phyloP scores from a whole-genome alignment of 1,140 invertebrate species.

The Anoplolepis gracilipes region DNA sequence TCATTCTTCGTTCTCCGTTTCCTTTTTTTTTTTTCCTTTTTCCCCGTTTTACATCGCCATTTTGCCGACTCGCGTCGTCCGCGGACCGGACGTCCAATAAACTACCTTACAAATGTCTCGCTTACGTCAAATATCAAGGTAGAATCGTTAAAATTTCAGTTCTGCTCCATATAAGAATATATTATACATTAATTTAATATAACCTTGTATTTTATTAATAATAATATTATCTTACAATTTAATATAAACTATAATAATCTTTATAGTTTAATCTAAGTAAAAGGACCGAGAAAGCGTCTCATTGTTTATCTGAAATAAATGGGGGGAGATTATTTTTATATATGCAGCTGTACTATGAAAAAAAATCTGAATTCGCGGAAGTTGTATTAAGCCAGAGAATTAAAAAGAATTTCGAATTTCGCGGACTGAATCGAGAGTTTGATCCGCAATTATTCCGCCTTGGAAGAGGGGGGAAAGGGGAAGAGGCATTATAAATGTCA shows the following conservation, averaged over 20 bases:
- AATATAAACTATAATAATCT: too few species aligned
- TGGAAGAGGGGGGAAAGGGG: too few species aligned
- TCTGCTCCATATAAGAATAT: neutral
- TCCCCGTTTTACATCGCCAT: constrained; percentile 58
- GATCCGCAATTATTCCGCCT: constrained; percentile 55
- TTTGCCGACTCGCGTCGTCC: constrained; percentile 45
- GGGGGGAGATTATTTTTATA: neutral
- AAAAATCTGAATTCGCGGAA: neutral
- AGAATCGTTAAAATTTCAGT: neutral
- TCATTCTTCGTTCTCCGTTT: constrained; percentile 46
- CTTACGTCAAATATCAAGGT: too few species aligned
- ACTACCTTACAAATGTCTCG: constrained; percentile 45
- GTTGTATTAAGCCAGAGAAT: too few species aligned
- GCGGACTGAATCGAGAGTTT: neutral
- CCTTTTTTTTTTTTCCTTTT: constrained; percentile 6
- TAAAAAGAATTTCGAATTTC: neutral
- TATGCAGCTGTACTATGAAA: too few species aligned
- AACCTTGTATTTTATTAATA: too few species aligned
- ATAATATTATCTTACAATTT: too few species aligned
- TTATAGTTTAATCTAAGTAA: neutral
- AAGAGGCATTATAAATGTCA: constrained; percentile 68
- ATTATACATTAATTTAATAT: too few species aligned
- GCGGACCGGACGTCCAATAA: constrained; percentile 28
- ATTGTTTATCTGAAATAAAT: too few species aligned
- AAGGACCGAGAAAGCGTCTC: too few species aligned